Evolutionary conservation across 2,113 vertebrate species (phyloP).

Genomic region (Oceanites oceanicus): DNA sequence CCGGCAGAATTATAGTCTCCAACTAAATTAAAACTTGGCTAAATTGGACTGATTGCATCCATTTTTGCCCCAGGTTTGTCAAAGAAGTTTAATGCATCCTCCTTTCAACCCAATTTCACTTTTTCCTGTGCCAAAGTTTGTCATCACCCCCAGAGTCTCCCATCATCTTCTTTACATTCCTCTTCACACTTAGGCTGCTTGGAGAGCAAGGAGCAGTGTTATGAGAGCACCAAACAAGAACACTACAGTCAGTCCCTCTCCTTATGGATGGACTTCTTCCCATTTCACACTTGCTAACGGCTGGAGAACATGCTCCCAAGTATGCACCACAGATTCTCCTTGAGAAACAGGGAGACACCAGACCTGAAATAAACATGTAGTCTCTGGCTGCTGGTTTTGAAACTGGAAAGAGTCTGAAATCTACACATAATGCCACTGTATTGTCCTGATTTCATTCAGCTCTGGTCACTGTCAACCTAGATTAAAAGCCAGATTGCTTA

Average conservation of each 20-base stretch:
- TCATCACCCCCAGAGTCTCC: neutral
- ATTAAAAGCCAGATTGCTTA: neutral
- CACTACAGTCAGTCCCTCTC: neutral
- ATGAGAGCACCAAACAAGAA: neutral
- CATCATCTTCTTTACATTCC: neutral
- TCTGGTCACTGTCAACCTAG: neutral
- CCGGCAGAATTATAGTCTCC: neutral
- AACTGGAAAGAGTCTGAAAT: neutral
- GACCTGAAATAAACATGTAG: neutral
- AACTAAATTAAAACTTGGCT: neutral
- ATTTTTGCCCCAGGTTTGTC: neutral
- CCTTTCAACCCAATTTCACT: neutral
- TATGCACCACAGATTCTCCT: neutral
- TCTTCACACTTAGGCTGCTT: neutral
- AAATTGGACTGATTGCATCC: neutral
- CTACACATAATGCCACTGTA: neutral
- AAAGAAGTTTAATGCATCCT: neutral
- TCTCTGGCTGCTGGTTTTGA: neutral
- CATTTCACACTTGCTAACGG: neutral
- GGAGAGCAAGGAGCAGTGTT: neutral
- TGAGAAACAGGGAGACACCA: neutral
- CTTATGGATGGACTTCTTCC: neutral
- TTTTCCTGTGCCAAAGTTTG: neutral
- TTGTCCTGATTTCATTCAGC: neutral
- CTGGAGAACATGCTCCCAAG: neutral